Evolutionary conservation across 2,888 invertebrate genomes (phyloP).

Genomic region (Silvanus unidentatus): DNA sequence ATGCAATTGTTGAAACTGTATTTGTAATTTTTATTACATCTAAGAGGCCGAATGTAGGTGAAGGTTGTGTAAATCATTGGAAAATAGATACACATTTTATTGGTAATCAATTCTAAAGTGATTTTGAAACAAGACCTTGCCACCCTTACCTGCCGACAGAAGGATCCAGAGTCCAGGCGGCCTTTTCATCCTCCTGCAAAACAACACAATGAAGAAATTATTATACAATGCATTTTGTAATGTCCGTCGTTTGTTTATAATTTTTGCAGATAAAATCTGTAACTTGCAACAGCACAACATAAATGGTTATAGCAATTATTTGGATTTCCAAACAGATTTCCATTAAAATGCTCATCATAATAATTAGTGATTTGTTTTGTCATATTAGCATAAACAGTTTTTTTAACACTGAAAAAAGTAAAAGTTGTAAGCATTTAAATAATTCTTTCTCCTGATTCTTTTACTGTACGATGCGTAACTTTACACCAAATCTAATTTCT

Average conservation of each 20-base stretch:
- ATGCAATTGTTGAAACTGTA: not conserved
- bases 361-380: no score
- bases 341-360: no score
- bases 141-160: constrained; percentile 49
- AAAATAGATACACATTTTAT: not conserved
- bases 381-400: not conserved
- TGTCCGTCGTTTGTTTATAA: not conserved
- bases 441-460: no score
- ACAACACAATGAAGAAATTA: constrained; percentile 19
- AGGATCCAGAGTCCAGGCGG: constrained; percentile 51
- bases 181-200: constrained; percentile 49
- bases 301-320: no score
- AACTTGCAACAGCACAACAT: no score
- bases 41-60: constrained; percentile 2
- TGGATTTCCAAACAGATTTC: no score
- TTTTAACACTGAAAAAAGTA: no score
- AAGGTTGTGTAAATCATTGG: constrained; percentile 2
- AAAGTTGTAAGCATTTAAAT: no score
- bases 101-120: not conserved
- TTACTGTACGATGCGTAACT: no score
- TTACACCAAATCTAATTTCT: no score
- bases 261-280: no score
- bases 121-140: no score
- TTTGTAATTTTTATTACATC: not conserved
- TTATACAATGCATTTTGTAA: constrained; percentile 7